phyloP scores from a whole-genome alignment of 1,140 invertebrate species.

The Oncopodura yosiiana region DNA sequence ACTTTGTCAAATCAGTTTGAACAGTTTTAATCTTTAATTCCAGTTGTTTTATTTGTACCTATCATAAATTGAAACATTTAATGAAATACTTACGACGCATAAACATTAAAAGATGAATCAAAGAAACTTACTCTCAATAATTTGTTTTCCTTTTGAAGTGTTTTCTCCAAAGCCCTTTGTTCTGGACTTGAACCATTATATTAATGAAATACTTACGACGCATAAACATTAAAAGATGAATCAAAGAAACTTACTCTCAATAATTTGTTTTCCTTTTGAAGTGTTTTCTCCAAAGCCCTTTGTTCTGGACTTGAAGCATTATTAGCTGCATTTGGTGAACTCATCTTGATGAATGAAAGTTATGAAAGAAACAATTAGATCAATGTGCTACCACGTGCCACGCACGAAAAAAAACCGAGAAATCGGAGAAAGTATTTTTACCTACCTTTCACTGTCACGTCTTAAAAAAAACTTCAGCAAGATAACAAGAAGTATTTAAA shows the following conservation, averaged over 20 bases:
- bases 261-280: slow-evolving; percentile 33
- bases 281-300: slow-evolving; percentile 21
- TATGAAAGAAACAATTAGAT: too few relatives aligned
- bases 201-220: not conserved
- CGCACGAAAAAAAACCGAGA: too few relatives aligned
- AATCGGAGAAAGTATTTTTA: too few relatives aligned
- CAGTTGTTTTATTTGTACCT: slow-evolving; percentile 29
- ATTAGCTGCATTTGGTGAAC: not conserved
- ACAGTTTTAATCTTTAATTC: slow-evolving; percentile 24
- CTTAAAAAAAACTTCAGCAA: too few relatives aligned
- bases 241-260: slow-evolving; percentile 23
- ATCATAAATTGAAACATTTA: slow-evolving; percentile 1
- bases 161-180: slow-evolving; percentile 21
- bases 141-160: slow-evolving; percentile 33
- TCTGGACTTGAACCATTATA: not conserved
- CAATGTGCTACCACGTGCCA: too few relatives aligned
- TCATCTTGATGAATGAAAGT: slow-evolving; percentile 7
- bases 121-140: slow-evolving; percentile 22
- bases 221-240: not conserved
- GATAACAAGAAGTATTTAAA: too few relatives aligned
- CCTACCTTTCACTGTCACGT: too few relatives aligned
- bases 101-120: not conserved
- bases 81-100: slow-evolving; percentile 1
- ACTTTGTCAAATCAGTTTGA: slow-evolving; percentile 24
- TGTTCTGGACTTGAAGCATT: not conserved